A percentile compares a stretch with the other conserved stretches of the same genome.
Conservation (phyloP, 2,797 vertebrate species). For the Cynodonichthys magdalenae region DNA sequence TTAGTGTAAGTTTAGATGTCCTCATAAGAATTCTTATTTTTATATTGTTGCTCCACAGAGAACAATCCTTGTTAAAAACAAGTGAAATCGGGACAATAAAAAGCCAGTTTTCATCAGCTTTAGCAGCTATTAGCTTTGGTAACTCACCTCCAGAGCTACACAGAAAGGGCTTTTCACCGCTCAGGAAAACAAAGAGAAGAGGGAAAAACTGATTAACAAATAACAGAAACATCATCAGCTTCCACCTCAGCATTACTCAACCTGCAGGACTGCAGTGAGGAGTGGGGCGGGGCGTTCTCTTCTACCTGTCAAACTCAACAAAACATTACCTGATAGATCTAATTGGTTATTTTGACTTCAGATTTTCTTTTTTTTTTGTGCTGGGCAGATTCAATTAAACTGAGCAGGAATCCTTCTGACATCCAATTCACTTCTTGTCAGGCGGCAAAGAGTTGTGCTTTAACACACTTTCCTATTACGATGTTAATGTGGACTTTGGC, state of each 20-base stretch:
- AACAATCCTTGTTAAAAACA: too few relatives aligned
- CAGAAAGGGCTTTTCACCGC: constrained; percentile 57
- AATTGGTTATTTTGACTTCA: constrained; percentile 92
- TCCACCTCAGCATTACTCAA: constrained; percentile 39
- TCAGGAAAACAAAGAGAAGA: constrained; percentile 57
- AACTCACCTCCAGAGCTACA: constrained; percentile 44
- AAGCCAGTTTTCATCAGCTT: constrained; percentile 38
- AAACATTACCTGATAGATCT: constrained; percentile 91
- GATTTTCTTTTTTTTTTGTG: constrained; percentile 87
- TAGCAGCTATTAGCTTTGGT: constrained; percentile 55
- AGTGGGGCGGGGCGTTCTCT: constrained; percentile 14
- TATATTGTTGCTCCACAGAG: too few relatives aligned
- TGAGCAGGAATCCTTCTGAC: constrained; percentile 93
- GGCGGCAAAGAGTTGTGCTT: constrained; percentile 83
- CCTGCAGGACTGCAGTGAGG: constrained; percentile 25
- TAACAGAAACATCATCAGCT: constrained; percentile 43
- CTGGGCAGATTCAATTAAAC: constrained; percentile 94
- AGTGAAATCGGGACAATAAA: neutral
- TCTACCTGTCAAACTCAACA: constrained; percentile 76
- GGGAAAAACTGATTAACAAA: constrained; percentile 72
- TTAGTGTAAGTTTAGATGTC: too few relatives aligned
- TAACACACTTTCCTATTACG: constrained; percentile 89
- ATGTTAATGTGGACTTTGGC: constrained; percentile 87
- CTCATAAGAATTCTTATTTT: too few relatives aligned
- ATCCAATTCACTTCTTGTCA: constrained; percentile 92